Conservation (phyloP, 1,140 invertebrate species). For the Ceratina australensis region DNA sequence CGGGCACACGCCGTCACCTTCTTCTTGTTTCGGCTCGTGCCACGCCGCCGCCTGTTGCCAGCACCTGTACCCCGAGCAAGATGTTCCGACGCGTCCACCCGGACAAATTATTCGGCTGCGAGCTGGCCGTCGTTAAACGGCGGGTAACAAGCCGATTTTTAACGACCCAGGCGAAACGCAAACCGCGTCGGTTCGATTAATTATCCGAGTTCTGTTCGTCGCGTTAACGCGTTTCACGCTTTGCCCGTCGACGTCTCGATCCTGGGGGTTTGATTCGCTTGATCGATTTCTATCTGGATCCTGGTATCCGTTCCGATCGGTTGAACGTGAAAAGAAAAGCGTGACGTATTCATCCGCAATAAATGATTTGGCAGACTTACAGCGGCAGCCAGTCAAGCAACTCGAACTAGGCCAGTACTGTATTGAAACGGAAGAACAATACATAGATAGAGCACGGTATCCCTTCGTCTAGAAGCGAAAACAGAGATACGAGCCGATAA, state of each 20-base stretch:
- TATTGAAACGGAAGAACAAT: background rate
- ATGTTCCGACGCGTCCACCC: slow-evolving; percentile 46
- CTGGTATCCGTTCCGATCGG: too few relatives aligned
- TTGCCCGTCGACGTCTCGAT: too few relatives aligned
- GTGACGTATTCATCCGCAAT: background rate
- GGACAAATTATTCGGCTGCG: background rate
- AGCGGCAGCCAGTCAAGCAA: background rate
- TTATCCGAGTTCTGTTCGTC: too few relatives aligned
- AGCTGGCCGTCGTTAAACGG: background rate
- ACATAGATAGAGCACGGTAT: background rate
- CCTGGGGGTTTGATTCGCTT: too few relatives aligned
- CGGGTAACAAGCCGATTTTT: too few relatives aligned
- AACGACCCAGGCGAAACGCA: too few relatives aligned
- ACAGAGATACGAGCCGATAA: background rate
- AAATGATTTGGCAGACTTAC: slow-evolving; percentile 12
- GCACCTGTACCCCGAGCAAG: slow-evolving; percentile 66
- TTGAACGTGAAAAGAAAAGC: too few relatives aligned
- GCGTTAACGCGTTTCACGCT: too few relatives aligned
- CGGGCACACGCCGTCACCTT: slow-evolving; percentile 49
- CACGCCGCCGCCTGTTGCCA: slow-evolving; percentile 65
- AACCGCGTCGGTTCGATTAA: too few relatives aligned
- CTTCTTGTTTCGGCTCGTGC: slow-evolving; percentile 29
- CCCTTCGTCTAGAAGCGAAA: background rate
- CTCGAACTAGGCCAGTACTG: background rate
- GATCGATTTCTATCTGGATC: too few relatives aligned